These are phyloP conservation scores for Cichlasoma orientale DNA, from an alignment of 2,797 vertebrate species.

Conservation along the genomic window DNA sequence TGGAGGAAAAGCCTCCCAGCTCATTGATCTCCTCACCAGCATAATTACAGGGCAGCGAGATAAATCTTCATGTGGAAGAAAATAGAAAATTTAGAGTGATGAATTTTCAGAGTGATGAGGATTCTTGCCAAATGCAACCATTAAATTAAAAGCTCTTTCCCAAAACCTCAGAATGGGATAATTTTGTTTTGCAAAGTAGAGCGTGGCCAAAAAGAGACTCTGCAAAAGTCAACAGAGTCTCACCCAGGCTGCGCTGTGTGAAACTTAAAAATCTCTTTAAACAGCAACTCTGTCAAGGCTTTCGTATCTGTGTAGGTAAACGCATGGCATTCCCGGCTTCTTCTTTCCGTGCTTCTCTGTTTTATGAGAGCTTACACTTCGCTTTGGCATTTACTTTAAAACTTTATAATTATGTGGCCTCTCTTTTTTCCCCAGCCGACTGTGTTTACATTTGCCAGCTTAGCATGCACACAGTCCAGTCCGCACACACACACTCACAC, in stretches of 20 bases:
- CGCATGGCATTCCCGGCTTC: constrained; percentile 14
- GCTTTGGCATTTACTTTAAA: constrained; percentile 63
- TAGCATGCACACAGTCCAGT: constrained; percentile 61
- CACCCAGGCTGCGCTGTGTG: constrained; percentile 47
- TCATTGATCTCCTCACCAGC: constrained; percentile 69
- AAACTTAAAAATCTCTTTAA: constrained; percentile 55
- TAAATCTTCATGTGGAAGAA: constrained; percentile 67
- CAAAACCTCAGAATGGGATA: constrained; percentile 64
- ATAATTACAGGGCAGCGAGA: constrained; percentile 71
- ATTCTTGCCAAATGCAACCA: constrained; percentile 64
- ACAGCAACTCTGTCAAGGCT: constrained; percentile 40
- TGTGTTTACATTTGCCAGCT: constrained; percentile 72
- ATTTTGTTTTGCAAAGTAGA: constrained; percentile 59
- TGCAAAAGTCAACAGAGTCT: constrained; percentile 56
- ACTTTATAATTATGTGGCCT: constrained; percentile 71
- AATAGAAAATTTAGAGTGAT: constrained; percentile 61
- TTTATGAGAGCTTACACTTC: constrained; percentile 62
- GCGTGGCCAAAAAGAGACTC: constrained; percentile 44
- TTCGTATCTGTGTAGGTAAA: constrained; percentile 35
- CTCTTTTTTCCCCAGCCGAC: constrained; percentile 41
- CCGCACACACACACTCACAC: constrained; percentile 42
- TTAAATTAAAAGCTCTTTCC: constrained; percentile 70
- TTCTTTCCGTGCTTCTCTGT: constrained; percentile 44
- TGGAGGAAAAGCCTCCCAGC: constrained; percentile 59
- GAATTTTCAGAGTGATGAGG: constrained; percentile 55